Evolutionary conservation across 2,888 invertebrate genomes (phyloP).

Genomic region (Venustoraphidia nigricollis): DNA sequence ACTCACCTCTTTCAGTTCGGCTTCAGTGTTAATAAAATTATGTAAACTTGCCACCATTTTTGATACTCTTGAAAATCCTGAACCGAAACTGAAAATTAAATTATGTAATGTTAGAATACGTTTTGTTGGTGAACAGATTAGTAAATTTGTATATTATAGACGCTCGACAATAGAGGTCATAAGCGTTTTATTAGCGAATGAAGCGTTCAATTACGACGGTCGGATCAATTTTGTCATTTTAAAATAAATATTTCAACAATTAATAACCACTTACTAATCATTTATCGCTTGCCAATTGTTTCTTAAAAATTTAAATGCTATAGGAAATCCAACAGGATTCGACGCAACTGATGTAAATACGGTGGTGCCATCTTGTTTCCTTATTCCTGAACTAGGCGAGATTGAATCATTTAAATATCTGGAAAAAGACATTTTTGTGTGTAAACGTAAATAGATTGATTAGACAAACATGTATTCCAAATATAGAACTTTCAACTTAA

Average conservation of each 20-base stretch:
- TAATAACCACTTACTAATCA: conserved; percentile 24
- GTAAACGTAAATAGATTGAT: no score
- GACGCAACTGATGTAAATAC: conserved; percentile 40
- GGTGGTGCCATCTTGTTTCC: conserved; percentile 42
- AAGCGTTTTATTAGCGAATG: neutral
- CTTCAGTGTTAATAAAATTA: conserved; percentile 35
- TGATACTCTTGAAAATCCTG: conserved; percentile 35
- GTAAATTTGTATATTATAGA: neutral
- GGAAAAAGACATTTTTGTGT: conserved; percentile 3
- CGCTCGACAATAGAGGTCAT: no score
- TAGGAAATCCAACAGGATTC: conserved; percentile 38
- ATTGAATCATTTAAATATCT: conserved; percentile 36
- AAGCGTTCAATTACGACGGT: no score
- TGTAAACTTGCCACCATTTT: conserved; percentile 35
- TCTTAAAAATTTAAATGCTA: conserved; percentile 42
- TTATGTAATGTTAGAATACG: no score
- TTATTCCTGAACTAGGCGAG: conserved; percentile 33
- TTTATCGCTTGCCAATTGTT: conserved; percentile 30
- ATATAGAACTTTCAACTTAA: no score
- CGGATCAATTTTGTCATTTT: neutral
- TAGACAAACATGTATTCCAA: no score
- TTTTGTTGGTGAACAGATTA: no score
- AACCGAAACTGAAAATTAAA: conserved; percentile 29
- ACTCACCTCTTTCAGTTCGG: conserved; percentile 22
- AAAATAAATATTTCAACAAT: neutral